A percentile compares a stretch with the other conserved stretches of the same genome.
phyloP scores from a whole-genome alignment of 2,113 vertebrate species.

The Mastomys natalensis region DNA sequence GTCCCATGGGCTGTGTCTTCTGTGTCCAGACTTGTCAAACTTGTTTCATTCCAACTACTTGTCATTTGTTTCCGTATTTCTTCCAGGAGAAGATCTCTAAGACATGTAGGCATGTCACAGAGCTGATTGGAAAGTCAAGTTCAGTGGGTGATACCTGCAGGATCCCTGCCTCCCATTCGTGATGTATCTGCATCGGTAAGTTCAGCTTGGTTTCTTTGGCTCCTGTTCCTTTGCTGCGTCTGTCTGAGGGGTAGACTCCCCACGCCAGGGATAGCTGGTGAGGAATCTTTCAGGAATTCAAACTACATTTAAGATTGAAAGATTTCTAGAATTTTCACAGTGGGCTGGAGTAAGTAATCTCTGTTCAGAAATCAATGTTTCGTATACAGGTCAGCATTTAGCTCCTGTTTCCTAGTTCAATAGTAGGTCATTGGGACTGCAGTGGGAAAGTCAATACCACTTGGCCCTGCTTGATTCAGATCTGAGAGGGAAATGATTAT shows the following conservation, averaged over 20 bases:
- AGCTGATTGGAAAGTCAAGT: slow-evolving; percentile 62
- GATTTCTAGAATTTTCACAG: slow-evolving; percentile 4
- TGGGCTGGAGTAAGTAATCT: slow-evolving; percentile 14
- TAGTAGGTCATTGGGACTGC: not conserved
- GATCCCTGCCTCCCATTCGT: not conserved
- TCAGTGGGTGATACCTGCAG: slow-evolving; percentile 32
- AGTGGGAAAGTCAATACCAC: not conserved
- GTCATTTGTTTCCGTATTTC: slow-evolving; percentile 78
- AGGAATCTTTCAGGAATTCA: not conserved
- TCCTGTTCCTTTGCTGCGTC: not conserved
- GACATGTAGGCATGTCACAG: slow-evolving; percentile 61
- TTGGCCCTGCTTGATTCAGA: not conserved
- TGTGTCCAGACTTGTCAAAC: slow-evolving; percentile 81
- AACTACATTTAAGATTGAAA: not conserved
- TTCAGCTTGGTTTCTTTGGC: slow-evolving; percentile 54
- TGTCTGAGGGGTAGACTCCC: not conserved
- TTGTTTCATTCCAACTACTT: slow-evolving; percentile 78
- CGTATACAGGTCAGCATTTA: slow-evolving; percentile 2
- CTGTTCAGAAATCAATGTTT: slow-evolving; percentile 21
- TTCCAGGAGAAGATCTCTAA: slow-evolving; percentile 54
- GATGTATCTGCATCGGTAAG: slow-evolving; percentile 78
- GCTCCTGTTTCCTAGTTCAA: slow-evolving; percentile 38
- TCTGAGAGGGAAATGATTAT: not conserved
- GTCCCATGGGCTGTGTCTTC: slow-evolving; percentile 65
- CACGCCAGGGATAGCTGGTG: not conserved